These are phyloP conservation scores for Nebria salina DNA, from an alignment of 2,888 invertebrate species.

Conservation along the genomic window DNA sequence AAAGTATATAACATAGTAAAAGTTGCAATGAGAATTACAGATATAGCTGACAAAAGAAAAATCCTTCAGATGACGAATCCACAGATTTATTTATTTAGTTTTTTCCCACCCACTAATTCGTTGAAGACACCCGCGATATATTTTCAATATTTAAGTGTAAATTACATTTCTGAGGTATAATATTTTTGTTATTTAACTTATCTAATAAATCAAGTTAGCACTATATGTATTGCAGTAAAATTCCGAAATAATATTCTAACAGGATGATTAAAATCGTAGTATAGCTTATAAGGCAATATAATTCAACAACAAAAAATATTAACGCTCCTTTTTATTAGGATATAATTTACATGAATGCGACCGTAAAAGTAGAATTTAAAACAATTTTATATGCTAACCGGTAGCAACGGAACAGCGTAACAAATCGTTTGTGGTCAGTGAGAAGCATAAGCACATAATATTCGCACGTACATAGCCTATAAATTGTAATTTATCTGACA, in stretches of 20 bases:
- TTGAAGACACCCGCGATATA: not conserved
- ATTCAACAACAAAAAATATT: not conserved
- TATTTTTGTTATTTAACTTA: too few species aligned
- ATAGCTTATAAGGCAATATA: not conserved
- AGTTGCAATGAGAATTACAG: too few species aligned
- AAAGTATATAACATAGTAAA: too few species aligned
- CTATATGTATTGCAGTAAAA: not conserved
- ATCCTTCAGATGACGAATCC: too few species aligned
- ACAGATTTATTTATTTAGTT: not conserved
- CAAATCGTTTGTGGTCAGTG: conserved; percentile 8
- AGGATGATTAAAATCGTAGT: not conserved
- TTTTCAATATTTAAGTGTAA: too few species aligned
- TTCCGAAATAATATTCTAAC: not conserved
- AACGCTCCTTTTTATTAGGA: not conserved
- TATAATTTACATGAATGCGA: not conserved
- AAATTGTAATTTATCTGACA: conserved; percentile 33
- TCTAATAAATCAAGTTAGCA: too few species aligned
- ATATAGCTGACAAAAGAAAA: not conserved
- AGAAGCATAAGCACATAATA: not conserved
- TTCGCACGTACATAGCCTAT: conserved; percentile 26
- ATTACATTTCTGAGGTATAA: too few species aligned
- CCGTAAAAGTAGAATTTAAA: not conserved
- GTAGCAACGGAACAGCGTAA: not conserved
- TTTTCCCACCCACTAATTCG: not conserved
- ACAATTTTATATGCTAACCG: not conserved